These are phyloP conservation scores for Mellilla xanthometata DNA, from an alignment of 2,888 invertebrate genomes.

Conservation along the genomic window DNA sequence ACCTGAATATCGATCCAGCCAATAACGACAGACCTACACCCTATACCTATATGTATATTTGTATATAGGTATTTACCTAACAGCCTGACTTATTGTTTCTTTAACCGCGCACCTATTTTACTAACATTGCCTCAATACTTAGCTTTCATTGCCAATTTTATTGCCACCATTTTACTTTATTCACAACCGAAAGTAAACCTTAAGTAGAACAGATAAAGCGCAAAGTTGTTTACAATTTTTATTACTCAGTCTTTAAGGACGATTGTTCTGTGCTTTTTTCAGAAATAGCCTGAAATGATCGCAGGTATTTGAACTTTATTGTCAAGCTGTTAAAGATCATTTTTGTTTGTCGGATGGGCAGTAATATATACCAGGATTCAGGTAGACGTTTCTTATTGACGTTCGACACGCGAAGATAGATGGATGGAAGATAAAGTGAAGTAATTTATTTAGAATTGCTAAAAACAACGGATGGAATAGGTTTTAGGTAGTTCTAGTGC, in stretches of 20 bases:
- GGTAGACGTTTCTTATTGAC: slow-evolving; percentile 13
- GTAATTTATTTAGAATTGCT: slow-evolving; percentile 19
- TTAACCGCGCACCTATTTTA: neutral
- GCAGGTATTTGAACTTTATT: slow-evolving; percentile 8
- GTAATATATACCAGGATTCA: slow-evolving; percentile 11
- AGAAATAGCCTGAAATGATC: neutral
- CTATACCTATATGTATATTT: too few species aligned
- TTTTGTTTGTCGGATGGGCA: slow-evolving; percentile 1
- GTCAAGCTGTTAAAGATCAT: slow-evolving; percentile 5
- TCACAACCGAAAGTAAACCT: neutral
- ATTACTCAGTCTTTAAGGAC: neutral
- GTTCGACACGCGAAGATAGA: slow-evolving; percentile 16
- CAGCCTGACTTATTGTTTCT: slow-evolving; percentile 1
- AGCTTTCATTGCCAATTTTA: slow-evolving; percentile 1
- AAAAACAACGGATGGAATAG: slow-evolving; percentile 10
- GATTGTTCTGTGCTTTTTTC: slow-evolving; percentile 3
- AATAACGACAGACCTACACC: slow-evolving; percentile 12
- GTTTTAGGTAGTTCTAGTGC: neutral
- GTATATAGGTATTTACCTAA: neutral
- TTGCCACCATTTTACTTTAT: neutral
- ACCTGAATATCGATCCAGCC: slow-evolving; percentile 47
- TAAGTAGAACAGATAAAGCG: neutral
- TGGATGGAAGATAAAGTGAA: slow-evolving; percentile 16
- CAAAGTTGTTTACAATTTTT: neutral
- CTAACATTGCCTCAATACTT: slow-evolving; percentile 3